Base-by-base conservation (phyloP, 1,140 invertebrate species). In the Leptinotarsa lineolata region DNA sequence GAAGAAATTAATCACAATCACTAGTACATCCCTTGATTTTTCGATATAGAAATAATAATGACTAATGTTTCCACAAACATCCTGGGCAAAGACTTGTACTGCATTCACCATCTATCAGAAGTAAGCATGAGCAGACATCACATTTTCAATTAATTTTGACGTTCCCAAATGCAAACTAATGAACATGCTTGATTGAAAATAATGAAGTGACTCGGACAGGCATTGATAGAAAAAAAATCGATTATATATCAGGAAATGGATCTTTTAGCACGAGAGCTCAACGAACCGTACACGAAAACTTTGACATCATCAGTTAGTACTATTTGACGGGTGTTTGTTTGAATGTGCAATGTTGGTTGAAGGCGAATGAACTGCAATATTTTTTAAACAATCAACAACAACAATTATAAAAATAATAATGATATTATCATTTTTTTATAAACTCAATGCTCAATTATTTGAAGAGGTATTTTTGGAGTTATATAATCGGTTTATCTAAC, bases 111-210 rank as follows among this genome's bases (percentile, higher is more conserved):
- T 54, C 48, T 18, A 54, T 54, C 48, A 54, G 15, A 54, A 54
- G 48, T 18, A 54, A 22, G 24, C 61, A n/a, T 15, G n/a, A 64
- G 21, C 61, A 64, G 61, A 22, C 61, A 64, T 22, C 61, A 15
- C 21, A 15, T 64, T 30, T 30, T 64, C 61, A 64, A 30, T 64
- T 64, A 64, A 64, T 64, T 30, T 30, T 30, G 61, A 64, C 61
- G 16, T 64, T 18, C 21, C 61, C 24, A 64, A 64, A 64, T 64
- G 6, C 21, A 21, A 20, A 22, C 13, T 64, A 18, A 64, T 64
- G 61, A 64, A 64, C 61, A 22, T 21, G 20, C 12, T 15, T 64
- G 61, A 64, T 64, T 21, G 61, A 64, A 64, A 64, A 64, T 22
- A 64, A 64, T 8, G 60, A 21, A 6, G 20, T n/a, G 20, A 63